These are phyloP conservation scores for Lagenorhynchus albirostris DNA, from an alignment of 2,113 vertebrate species.

Conservation along the genomic window DNA sequence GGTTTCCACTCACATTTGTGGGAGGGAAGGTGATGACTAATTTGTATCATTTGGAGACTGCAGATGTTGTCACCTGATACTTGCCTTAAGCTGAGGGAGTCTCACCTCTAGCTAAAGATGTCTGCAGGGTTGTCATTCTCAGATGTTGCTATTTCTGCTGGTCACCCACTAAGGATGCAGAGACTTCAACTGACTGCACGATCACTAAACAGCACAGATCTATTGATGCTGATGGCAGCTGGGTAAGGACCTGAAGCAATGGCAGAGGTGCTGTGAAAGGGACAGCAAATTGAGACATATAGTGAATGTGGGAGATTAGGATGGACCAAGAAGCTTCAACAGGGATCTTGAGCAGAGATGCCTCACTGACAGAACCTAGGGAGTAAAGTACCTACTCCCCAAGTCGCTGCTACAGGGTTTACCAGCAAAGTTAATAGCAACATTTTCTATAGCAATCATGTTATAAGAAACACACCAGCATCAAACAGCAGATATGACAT, in stretches of 20 bases:
- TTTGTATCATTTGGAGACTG: not conserved
- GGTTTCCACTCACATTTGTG: not conserved
- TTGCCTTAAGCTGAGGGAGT: not conserved
- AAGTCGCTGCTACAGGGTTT: not conserved
- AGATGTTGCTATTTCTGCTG: not conserved
- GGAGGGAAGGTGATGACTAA: not conserved
- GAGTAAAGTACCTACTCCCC: not conserved
- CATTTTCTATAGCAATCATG: slow-evolving; percentile 28
- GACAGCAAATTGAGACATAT: not conserved
- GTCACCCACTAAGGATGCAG: not conserved
- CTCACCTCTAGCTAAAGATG: not conserved
- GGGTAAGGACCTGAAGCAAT: not conserved
- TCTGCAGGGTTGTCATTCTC: not conserved
- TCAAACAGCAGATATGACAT: not conserved
- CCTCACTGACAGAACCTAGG: not conserved
- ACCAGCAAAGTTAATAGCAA: slow-evolving; percentile 33
- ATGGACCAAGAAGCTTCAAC: not conserved
- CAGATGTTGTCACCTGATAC: not conserved
- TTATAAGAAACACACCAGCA: slow-evolving; percentile 11
- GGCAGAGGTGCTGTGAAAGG: not conserved
- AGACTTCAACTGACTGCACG: not conserved
- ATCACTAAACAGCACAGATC: not conserved
- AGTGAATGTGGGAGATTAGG: not conserved
- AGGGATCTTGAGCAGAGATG: not conserved
- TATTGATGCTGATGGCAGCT: not conserved